phyloP scores from a whole-genome alignment of 1,140 invertebrate genomes.

The Hormaphis cornu region DNA sequence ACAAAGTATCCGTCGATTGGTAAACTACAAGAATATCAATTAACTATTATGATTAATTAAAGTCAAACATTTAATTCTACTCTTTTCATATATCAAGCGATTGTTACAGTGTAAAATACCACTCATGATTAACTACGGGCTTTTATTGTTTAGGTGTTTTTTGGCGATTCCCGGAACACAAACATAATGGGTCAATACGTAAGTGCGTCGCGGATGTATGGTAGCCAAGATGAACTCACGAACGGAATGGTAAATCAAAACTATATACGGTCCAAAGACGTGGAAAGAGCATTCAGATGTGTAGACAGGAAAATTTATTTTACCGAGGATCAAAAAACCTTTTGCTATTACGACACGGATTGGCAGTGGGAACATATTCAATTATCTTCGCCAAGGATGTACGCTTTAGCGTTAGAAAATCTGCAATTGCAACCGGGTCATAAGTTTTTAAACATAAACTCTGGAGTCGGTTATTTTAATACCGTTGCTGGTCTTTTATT shows the following conservation, averaged over 20 bases:
- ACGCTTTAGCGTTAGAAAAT: not conserved
- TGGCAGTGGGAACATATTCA: constrained; percentile 77
- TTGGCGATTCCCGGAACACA: too few relatives aligned
- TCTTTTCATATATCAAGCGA: too few relatives aligned
- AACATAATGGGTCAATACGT: constrained; percentile 64
- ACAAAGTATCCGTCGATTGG: too few relatives aligned
- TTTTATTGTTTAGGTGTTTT: too few relatives aligned
- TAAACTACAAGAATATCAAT: too few relatives aligned
- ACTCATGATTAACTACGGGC: too few relatives aligned
- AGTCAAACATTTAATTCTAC: too few relatives aligned
- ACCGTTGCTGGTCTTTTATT: not conserved
- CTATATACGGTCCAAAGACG: constrained; percentile 65
- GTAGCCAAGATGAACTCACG: constrained; percentile 79
- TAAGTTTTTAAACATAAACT: not conserved
- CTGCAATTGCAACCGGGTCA: not conserved
- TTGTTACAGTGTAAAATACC: too few relatives aligned
- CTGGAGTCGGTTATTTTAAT: not conserved
- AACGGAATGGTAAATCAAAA: constrained; percentile 68
- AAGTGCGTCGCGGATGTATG: too few relatives aligned
- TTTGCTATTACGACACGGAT: constrained; percentile 74
- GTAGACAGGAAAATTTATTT: constrained; percentile 76
- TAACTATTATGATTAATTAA: too few relatives aligned
- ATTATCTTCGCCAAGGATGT: constrained; percentile 68
- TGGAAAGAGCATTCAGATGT: too few relatives aligned
- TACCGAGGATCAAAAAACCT: constrained; percentile 52